Conservation (phyloP, 2,113 vertebrate species). For the Herpailurus yagouaroundi region DNA sequence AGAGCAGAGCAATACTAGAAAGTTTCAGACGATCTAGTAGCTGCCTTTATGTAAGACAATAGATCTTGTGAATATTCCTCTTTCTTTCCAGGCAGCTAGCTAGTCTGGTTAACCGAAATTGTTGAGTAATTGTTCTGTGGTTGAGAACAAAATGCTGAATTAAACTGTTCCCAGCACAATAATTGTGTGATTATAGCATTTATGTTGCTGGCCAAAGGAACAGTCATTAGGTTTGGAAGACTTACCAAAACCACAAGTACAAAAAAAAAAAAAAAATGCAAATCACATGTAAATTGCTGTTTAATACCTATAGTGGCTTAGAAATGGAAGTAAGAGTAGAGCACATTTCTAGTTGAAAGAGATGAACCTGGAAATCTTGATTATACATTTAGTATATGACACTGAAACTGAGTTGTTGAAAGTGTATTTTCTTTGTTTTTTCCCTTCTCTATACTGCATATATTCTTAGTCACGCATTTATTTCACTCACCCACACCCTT, state of each 20-base stretch:
- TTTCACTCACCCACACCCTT: neutral
- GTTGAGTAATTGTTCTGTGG: conserved; percentile 97
- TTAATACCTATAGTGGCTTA: conserved; percentile 86
- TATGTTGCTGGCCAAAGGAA: conserved; percentile 91
- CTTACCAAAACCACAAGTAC: conserved; percentile 89
- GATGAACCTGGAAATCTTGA: conserved; percentile 74
- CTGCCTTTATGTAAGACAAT: conserved; percentile 89
- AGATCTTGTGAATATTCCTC: conserved; percentile 90
- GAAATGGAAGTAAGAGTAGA: conserved; percentile 79
- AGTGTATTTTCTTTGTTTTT: conserved; percentile 67
- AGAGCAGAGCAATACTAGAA: conserved; percentile 70
- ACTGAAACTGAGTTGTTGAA: conserved; percentile 70
- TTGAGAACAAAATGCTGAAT: conserved; percentile 93
- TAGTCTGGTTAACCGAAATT: conserved; percentile 97
- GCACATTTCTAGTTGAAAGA: conserved; percentile 79
- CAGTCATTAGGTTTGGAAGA: conserved; percentile 92
- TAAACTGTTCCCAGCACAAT: conserved; percentile 93
- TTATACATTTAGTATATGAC: conserved; percentile 63
- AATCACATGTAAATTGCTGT: conserved; percentile 88
- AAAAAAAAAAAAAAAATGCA: conserved; percentile 88
- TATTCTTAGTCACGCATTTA: neutral
- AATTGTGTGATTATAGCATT: conserved; percentile 97
- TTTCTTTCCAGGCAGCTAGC: conserved; percentile 89
- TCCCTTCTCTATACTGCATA: neutral
- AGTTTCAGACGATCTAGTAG: conserved; percentile 79